Conservation (phyloP, 2,797 vertebrate genomes). For the Sylvia borin region DNA sequence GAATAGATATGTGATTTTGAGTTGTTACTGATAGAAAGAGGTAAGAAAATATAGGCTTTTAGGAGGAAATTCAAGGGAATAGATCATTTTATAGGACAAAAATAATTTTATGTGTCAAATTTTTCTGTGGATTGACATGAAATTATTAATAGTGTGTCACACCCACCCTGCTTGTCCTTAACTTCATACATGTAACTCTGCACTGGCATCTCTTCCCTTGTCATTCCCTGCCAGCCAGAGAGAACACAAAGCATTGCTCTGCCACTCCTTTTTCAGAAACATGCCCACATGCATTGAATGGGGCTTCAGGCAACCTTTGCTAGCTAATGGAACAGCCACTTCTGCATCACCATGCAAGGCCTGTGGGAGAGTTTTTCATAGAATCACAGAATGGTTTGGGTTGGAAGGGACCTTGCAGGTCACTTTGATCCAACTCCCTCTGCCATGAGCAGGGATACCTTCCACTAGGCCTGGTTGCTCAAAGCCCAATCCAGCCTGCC, state of each 20-base stretch:
- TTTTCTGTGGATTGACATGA: background rate
- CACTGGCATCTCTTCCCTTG: background rate
- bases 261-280: background rate
- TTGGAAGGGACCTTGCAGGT: background rate
- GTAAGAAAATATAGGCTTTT: background rate
- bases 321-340: background rate
- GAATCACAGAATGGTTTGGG: background rate
- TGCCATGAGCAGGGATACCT: background rate
- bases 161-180: background rate
- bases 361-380: background rate
- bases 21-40: background rate
- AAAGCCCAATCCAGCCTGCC: background rate
- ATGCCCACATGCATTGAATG: background rate
- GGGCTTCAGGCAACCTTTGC: background rate
- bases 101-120: background rate
- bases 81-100: background rate
- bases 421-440: background rate
- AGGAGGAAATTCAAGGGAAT: background rate
- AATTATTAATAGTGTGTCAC: background rate
- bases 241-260: background rate
- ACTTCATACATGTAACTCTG: background rate
- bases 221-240: background rate
- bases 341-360: accelerated
- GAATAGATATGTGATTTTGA: background rate
- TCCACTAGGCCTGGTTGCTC: too few species aligned